phyloP scores from a whole-genome alignment of 2,888 invertebrate genomes.

The Ramazzottius varieornatus region DNA sequence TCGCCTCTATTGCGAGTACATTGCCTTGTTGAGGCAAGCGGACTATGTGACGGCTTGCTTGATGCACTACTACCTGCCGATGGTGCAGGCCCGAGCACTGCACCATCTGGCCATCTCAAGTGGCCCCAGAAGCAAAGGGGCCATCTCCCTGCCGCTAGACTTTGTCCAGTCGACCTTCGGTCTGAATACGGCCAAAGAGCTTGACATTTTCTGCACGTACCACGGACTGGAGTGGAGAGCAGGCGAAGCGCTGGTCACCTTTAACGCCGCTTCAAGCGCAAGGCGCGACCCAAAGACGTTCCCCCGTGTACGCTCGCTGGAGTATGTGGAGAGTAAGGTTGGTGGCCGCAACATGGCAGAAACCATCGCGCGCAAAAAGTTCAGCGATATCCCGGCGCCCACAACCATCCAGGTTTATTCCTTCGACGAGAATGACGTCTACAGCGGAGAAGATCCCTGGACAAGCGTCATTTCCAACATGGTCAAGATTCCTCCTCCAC shows the following conservation, averaged over 20 bases:
- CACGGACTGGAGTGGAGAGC: background rate
- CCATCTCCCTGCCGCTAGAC: background rate
- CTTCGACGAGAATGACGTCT: background rate
- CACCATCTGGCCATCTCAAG: background rate
- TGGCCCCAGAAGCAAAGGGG: background rate
- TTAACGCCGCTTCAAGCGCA: background rate
- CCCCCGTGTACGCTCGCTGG: background rate
- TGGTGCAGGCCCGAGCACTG: background rate
- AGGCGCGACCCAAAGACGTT: background rate
- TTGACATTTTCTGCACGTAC: background rate
- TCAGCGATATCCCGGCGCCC: background rate
- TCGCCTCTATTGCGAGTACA: background rate
- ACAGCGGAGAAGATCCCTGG: background rate
- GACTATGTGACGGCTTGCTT: background rate
- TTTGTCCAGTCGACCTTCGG: background rate
- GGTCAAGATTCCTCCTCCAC: no score
- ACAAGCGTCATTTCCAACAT: no score
- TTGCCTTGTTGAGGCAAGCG: background rate
- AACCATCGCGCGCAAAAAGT: background rate
- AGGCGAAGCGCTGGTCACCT: background rate
- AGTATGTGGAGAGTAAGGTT: background rate
- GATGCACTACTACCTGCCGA: background rate
- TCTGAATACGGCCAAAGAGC: background rate
- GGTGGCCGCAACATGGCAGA: background rate
- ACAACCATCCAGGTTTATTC: background rate